Evolutionary conservation across 2,888 invertebrate genomes (phyloP).

Genomic region (Drosophila paucipuncta): DNA sequence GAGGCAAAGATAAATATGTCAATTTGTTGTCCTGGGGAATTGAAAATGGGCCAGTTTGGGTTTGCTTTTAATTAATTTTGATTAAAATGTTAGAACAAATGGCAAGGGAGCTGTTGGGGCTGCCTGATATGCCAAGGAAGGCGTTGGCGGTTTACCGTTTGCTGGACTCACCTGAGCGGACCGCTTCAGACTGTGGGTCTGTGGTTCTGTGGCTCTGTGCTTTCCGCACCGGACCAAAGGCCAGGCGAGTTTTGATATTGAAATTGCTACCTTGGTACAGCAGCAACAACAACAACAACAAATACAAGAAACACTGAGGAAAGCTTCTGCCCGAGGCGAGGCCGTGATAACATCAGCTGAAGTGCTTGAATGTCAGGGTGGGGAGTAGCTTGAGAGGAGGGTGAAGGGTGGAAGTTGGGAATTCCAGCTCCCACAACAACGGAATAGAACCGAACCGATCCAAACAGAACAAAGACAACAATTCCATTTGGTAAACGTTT

Average conservation of each 20-base stretch:
- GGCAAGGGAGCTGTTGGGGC: constrained; percentile 37
- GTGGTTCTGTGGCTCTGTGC: constrained; percentile 24
- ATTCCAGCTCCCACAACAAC: constrained; percentile 60
- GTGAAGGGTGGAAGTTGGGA: constrained; percentile 11
- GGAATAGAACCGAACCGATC: constrained; percentile 11
- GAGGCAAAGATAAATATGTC: constrained; percentile 53
- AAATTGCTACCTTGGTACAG: constrained; percentile 75
- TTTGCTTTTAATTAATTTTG: constrained; percentile 72
- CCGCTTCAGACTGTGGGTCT: constrained; percentile 22
- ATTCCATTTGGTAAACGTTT: constrained; percentile 78
- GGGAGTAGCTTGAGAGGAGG: not conserved
- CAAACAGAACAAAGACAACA: constrained; percentile 72
- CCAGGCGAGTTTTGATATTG: constrained; percentile 78
- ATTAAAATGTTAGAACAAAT: constrained; percentile 68
- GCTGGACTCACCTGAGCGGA: constrained; percentile 64
- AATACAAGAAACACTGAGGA: constrained; percentile 52
- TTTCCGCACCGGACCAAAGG: constrained; percentile 68
- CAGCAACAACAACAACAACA: constrained; percentile 2
- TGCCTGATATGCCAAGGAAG: constrained; percentile 72
- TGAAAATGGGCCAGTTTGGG: constrained; percentile 58
- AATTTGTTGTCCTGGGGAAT: constrained; percentile 42
- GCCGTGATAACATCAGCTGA: constrained; percentile 69
- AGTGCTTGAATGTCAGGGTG: constrained; percentile 33
- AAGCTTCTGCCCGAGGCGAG: constrained; percentile 71
- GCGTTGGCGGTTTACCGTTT: constrained; percentile 80